Conservation (phyloP, 2,797 vertebrate genomes). For the Rhinoraja longicauda region DNA sequence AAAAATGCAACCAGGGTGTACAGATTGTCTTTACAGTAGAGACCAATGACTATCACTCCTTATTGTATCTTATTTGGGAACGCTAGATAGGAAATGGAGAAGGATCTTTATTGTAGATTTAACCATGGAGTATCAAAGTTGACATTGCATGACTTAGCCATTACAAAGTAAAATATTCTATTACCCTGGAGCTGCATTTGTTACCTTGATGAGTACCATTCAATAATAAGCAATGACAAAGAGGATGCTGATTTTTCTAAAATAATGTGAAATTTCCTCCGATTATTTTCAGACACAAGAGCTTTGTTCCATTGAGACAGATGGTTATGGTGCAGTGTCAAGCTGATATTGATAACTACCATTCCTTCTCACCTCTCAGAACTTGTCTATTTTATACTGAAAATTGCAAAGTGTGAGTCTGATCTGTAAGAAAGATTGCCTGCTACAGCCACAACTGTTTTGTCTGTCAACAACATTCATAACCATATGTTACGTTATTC, state of each 20-base stretch:
- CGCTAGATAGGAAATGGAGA: no score
- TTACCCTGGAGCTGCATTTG: no score
- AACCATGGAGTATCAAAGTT: no score
- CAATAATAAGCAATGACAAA: neutral
- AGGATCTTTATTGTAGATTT: no score
- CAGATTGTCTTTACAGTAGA: no score
- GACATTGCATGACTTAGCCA: no score
- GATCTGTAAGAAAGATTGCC: slow-evolving; percentile 14
- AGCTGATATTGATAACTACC: slow-evolving; percentile 34
- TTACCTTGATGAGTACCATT: no score
- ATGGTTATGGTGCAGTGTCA: slow-evolving; percentile 12
- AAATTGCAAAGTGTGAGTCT: slow-evolving; percentile 21
- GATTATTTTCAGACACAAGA: neutral
- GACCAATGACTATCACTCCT: no score
- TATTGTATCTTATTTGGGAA: no score
- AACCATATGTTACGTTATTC: slow-evolving; percentile 30
- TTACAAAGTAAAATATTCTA: no score
- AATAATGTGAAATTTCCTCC: neutral
- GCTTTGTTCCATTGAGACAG: neutral
- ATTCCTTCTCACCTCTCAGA: slow-evolving; percentile 10
- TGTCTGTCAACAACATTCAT: slow-evolving; percentile 28
- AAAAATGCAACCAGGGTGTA: no score
- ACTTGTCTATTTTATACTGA: neutral
- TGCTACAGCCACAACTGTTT: slow-evolving; percentile 28
- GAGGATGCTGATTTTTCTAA: neutral